Evolutionary conservation across 2,797 vertebrate genomes (phyloP), one percentile per base, ranked within the genome.

Genomic region (Mus caroli): DNA sequence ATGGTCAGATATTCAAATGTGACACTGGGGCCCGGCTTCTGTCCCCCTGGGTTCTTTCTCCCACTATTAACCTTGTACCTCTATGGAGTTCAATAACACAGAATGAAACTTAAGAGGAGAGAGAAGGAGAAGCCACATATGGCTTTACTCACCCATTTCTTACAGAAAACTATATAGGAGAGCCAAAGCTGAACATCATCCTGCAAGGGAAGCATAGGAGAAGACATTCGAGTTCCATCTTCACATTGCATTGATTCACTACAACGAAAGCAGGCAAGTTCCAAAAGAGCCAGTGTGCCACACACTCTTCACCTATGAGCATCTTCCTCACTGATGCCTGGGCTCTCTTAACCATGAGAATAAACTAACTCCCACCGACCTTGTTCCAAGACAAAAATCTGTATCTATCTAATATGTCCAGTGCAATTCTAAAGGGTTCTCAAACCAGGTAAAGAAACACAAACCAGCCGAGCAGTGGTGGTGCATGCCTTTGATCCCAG

Each of bases 141-240:
- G 11, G 58, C 2, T 88, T 79, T 94, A 99, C 99, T 78, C 98
- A 99, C 99, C 99, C 99, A 99, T 98, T 99, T 99, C 98, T 99
- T 99, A 99, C 99, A 99, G 98, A 99, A 99, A 2, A 99, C 99
- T 69, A 99, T 97, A 19, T 99, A 99, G 0, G 99, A 99, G 64
- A 99, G 98, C 99, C 99, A 99, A 46, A 99, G 99, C 97, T 99
- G 99, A 92, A 99, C 97, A 94, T 99, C 99, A 26, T 99, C 99
- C 99, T 99, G 97, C 24, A 92, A 94, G 71, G 94, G 97, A 97
- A 71, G 17, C 62, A 97, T 78, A 84, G 0, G 28, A 24, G 50
- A 50, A 50, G 90, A 11, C 76, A 26, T 22, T n/a, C 69, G 9
- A 82, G 91, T 92, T 73, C 82, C 64, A 96, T 28, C 17, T 77